Percentiles rank a stretch among this genome's conserved stretches.
Evolutionary conservation across 2,888 invertebrate genomes (phyloP).

Genomic region (Harpalus rufipes): DNA sequence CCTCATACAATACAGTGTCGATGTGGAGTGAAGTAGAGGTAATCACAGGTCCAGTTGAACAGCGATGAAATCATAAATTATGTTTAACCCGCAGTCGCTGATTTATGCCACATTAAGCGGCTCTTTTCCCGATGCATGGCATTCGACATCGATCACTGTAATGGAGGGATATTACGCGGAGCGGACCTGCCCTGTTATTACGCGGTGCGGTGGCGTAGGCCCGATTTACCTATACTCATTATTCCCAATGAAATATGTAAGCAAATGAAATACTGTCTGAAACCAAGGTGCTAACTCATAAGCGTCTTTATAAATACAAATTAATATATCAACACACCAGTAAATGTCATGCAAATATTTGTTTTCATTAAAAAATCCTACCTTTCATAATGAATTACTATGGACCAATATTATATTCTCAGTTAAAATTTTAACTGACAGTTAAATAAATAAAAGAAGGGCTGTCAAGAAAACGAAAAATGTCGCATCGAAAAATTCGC

Average conservation of each 20-base stretch:
- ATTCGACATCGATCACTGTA: conserved; percentile 65
- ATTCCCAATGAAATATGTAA: background rate
- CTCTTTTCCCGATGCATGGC: conserved; percentile 63
- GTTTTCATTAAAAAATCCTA: too few relatives aligned
- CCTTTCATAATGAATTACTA: too few relatives aligned
- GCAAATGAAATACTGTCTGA: background rate
- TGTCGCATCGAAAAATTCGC: too few relatives aligned
- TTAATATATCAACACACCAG: background rate
- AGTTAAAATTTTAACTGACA: too few relatives aligned
- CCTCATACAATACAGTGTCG: conserved; percentile 31
- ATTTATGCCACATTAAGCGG: conserved; percentile 66
- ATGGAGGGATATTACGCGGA: conserved; percentile 62
- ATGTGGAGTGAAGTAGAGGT: conserved; percentile 8
- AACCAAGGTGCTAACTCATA: background rate
- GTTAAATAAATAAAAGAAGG: too few relatives aligned
- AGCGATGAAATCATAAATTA: conserved; percentile 67
- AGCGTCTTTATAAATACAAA: background rate
- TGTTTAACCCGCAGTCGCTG: conserved; percentile 63
- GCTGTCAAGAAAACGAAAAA: too few relatives aligned
- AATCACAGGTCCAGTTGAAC: conserved; percentile 64
- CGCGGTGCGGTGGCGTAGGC: conserved; percentile 12
- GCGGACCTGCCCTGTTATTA: conserved; percentile 55
- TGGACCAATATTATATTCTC: too few relatives aligned
- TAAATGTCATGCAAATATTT: too few relatives aligned
- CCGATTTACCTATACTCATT: background rate